Conservation (phyloP, 2,113 vertebrate species). For the Numida meleagris region DNA sequence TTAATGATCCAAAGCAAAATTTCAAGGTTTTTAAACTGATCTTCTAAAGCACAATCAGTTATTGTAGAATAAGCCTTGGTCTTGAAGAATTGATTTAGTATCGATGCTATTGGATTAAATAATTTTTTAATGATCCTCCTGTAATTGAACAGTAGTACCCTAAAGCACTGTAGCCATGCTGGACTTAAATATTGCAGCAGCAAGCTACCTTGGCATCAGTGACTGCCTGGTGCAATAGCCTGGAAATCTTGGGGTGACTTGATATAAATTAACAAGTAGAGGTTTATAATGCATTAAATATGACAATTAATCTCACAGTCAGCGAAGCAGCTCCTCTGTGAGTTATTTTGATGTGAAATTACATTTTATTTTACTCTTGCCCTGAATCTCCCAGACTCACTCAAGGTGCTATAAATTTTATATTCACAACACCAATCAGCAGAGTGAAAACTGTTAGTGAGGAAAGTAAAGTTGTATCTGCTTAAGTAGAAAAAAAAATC, state of each 20-base stretch:
- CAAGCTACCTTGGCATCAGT: background rate
- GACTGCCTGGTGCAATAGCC: conserved; percentile 28
- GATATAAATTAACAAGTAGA: conserved; percentile 53
- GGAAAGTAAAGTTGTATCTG: background rate
- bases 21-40: background rate
- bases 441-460: conserved; percentile 4
- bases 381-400: background rate
- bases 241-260: conserved; percentile 59
- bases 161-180: conserved; percentile 6
- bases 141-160: conserved; percentile 44
- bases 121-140: conserved; percentile 33
- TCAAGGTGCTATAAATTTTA: conserved; percentile 25
- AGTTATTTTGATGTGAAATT: conserved; percentile 59
- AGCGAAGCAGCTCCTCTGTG: conserved; percentile 31
- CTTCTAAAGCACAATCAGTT: background rate
- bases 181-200: conserved; percentile 27
- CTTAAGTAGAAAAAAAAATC: conserved; percentile 6
- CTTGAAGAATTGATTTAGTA: conserved; percentile 28
- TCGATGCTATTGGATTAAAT: background rate
- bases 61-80: background rate
- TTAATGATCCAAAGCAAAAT: background rate
- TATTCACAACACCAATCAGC: conserved; percentile 24
- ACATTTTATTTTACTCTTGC: conserved; percentile 43
- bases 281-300: conserved; percentile 65
- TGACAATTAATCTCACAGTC: conserved; percentile 54